Conservation (phyloP, 1,140 invertebrate genomes). For the Stegodyphus dumicola region DNA sequence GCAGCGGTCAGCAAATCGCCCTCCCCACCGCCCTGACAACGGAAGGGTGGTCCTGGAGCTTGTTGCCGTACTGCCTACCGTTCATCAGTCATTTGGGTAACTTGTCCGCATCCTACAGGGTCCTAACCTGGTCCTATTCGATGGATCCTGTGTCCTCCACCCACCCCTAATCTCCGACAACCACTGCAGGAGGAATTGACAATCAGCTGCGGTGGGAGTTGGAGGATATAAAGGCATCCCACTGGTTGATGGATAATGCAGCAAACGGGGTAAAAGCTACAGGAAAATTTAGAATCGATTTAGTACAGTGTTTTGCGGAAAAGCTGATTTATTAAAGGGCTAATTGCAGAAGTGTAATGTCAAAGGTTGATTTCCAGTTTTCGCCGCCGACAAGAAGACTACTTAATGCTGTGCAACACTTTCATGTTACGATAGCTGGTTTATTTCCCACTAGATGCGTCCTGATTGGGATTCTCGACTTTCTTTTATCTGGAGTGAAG, state of each 20-base stretch:
- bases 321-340: conserved; percentile 28
- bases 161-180: conserved; percentile 1
- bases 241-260: conserved; percentile 13
- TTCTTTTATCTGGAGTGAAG: no score
- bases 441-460: no score
- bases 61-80: conserved; percentile 46
- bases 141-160: not conserved
- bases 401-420: no score
- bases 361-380: conserved; percentile 10
- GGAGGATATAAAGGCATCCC: conserved; percentile 13
- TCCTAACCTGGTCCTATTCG: conserved; percentile 22
- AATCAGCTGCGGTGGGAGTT: not conserved
- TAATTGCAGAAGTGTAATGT: conserved; percentile 5
- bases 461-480: no score
- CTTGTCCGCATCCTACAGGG: conserved; percentile 27
- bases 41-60: conserved; percentile 43
- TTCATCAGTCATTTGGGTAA: conserved; percentile 46
- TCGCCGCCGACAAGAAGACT: conserved; percentile 5
- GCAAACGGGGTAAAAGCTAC: not conserved
- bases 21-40: conserved; percentile 7
- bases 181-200: conserved; percentile 15
- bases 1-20: conserved; percentile 2
- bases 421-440: no score
- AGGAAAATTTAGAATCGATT: conserved; percentile 41
- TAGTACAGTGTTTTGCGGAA: conserved; percentile 13